Base-by-base conservation (phyloP, 2,888 invertebrate genomes). In the Sphaeridia pumilis region DNA sequence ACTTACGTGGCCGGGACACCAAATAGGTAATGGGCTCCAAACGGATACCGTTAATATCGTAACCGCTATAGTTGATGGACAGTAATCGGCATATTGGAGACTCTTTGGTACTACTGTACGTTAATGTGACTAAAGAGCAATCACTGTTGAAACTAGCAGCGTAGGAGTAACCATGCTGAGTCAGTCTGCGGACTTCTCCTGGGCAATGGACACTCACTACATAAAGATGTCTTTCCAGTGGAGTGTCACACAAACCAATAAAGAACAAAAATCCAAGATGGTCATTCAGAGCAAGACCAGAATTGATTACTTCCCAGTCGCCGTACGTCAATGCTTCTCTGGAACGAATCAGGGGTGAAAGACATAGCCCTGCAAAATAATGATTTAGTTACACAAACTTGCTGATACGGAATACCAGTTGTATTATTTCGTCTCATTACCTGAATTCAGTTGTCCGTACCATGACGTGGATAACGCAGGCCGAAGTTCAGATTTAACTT, bases 221-320 rank as follows among this genome's bases (percentile, higher is more conserved):
- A 73, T 90, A 95, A 66, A 94, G 74, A 69, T 95, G 95, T 61
- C 87, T 84, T 72, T 95, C 94, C 56, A 95, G 72, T 0, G 93
- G 90, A 3, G 87, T 83, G 73, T 95, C 93, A 62, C 83, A 82
- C 56, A 90, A 75, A 3, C 87, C 94, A 67, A 87, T 80, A 73
- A 95, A 94, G 75, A 90, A 95, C 1, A 95, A 84, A 55, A 93
- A 74, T 55, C 82, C 79, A 58, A 82, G 76, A 3, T 75, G 69
- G 57, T 79, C 78, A 71, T 95, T 90, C 34, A 94, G 84, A 88
- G 92, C 93, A 49, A 94, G 75, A 71, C 82, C 82, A 57, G 82
- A 78, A 26, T 85, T 83, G 66, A 87, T 75, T 20, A 93, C 87
- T 71, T 90, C 92, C 93, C 93, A 94, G n/a, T 89, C 86, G 0